phyloP scores from a whole-genome alignment of 2,888 invertebrate species.

The Microdon myrmicae region DNA sequence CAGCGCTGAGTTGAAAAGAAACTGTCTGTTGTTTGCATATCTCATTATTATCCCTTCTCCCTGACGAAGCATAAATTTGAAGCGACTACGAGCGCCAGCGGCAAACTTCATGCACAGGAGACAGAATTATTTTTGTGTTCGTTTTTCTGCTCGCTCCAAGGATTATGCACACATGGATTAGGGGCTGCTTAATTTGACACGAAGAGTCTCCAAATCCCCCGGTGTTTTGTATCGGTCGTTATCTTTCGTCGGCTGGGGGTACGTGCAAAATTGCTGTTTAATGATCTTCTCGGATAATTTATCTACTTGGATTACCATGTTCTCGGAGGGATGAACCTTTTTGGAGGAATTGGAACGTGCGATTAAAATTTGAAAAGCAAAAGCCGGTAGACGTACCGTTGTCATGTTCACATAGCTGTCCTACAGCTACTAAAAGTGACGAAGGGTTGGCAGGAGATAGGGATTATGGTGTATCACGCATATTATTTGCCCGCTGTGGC shows the following conservation, averaged over 20 bases:
- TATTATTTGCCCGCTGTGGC: no score
- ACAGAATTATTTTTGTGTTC: conserved; percentile 26
- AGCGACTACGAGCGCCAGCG: not conserved
- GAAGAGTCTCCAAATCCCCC: conserved; percentile 33
- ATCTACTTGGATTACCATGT: conserved; percentile 41
- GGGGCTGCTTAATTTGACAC: conserved; percentile 36
- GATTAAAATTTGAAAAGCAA: no score
- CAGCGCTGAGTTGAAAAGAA: conserved; percentile 4
- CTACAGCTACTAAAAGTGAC: no score
- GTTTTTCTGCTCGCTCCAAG: conserved; percentile 2
- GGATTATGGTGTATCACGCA: conserved; percentile 17
- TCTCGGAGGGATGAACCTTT: conserved; percentile 16
- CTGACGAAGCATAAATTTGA: conserved; percentile 15
- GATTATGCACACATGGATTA: conserved; percentile 14
- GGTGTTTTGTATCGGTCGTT: conserved; percentile 1
- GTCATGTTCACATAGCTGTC: conserved; percentile 22
- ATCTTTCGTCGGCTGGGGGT: conserved; percentile 17
- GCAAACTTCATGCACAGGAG: conserved; percentile 11
- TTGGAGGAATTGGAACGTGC: not conserved
- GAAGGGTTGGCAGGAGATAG: conserved; percentile 6
- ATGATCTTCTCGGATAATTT: conserved; percentile 41
- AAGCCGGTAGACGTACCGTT: conserved; percentile 1
- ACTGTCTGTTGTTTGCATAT: conserved; percentile 14
- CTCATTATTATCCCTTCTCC: conserved; percentile 23
- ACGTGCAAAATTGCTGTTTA: conserved; percentile 36